Base-by-base conservation (phyloP, 2,797 vertebrate species). In the Salmo trutta region DNA sequence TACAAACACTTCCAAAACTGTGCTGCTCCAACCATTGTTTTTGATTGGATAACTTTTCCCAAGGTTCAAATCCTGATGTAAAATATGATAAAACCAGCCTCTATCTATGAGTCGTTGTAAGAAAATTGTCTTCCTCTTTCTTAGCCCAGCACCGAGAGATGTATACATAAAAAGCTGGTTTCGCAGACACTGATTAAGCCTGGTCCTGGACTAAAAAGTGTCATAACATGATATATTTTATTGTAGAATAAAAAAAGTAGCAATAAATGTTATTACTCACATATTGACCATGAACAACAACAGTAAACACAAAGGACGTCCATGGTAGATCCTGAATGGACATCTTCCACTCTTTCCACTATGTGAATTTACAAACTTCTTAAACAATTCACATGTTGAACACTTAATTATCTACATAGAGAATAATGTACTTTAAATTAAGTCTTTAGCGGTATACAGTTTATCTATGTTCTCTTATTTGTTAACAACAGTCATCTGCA, bases 191-290 rank as follows among this genome's bases (percentile, higher is more conserved):
- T 69, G 16, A 71, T 21, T n/a, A 71, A 47, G 47, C n/a, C 41
- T 51, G 69, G 59, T 64, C 21, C 59, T 24, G 19, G 19, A 59
- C 15, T 59, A 64, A 64, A 64, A 24, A 12, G 7, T 64, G 8
- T 24, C 21, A 62, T 73, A 16, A 67, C 24, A 77, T 71, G 69
- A 47, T 75, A 21, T 62, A 62, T 62, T n/a, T n/a, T n/a, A n/a
- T 56, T 17, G 53, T 56, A 5, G 16, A 17, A 56, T 17, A 76
- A 17, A 69, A 69, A 29, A 59, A 69, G 36, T 29, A 33, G 21
- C 19, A 59, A 69, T 54, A 41, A 17, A 47, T 53, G 17, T 21
- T 10, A 51, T 56, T 16, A 65, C 21, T 29, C 51, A 77, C 56
- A 77, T 3, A 19, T 36, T 51, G 68, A 12, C 27, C 5, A 53